Base-by-base conservation (phyloP, 1,140 invertebrate genomes). In the Zophobas morio region DNA sequence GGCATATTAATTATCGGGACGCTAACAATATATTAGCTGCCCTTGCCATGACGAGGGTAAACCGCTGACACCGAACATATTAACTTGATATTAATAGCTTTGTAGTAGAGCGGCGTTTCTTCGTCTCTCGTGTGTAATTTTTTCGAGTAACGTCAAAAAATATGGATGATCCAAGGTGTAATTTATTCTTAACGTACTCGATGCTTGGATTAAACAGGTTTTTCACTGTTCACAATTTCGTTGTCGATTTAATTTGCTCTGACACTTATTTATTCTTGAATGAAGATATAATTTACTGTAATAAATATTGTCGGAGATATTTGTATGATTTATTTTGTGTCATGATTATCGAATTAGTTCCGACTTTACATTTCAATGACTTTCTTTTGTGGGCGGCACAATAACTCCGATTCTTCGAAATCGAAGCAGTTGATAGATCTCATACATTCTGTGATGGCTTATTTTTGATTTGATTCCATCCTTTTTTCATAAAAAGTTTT, bases 341-440 rank as follows among this genome's bases (percentile, higher is more conserved):
- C 54, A 73, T 73, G 71, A 73, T 73, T 73, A 73, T 73, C 71
- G 71, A 73, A 73, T 73, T 73, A 73, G 71, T 73, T 73, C 71
- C 71, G 56, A 73, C 71, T 46, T 49, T 54, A 73, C 51, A 73
- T 73, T 73, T 73, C 71, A 73, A 73, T 73, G 49, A 8, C 54
- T 73, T 54, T 56, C 33, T n/a, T 20, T 40, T 42, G n/a, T 39
- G 5, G 34, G 20, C 60, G 33, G 36, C 56, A 46, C 42, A 46
- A 51, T 51, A 4, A 51, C 2, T 51, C 20, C 20, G 6, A 2
- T 6, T 20, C 2, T 20, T 6, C 49, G 4, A 4, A 51, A 51
- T 51, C 49, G 49, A 66, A 66, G 6, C 60, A 5, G 37, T 57
- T 39, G 49, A 51, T 51, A 51, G 20, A 51, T 51, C n/a, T 51